Base-by-base conservation (phyloP, 1,140 invertebrate genomes). In the Drosophila pruinosa region DNA sequence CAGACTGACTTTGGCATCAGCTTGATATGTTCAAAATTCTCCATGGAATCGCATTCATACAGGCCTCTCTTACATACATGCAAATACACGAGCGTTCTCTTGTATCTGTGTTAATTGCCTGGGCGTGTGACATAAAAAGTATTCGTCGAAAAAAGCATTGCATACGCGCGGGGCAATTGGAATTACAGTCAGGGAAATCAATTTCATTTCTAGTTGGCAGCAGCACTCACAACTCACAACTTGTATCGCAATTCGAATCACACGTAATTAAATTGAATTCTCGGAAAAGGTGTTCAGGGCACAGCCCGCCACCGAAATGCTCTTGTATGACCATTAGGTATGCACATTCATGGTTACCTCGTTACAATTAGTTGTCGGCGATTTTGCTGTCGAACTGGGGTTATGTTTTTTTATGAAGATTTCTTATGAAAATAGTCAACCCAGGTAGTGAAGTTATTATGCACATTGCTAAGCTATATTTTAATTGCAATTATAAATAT, bases 81-180 rank as follows among this genome's bases (percentile, higher is more conserved):
- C 61, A 64, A 62, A 45, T 71, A 71, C 26, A 57, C 34, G 10
- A 36, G n/a, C 4, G 1, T 38, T 17, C 38, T 22, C 1, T 4
- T 15, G 12, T 52, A 76, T 80, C 77, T 69, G 65, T 81, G 77
- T 81, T 85, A 85, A 85, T 85, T 86, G 81, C 77, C 73, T 38
- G 15, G 45, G 39, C 56, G 74, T 78, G 58, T 45, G 59, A 50
- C 71, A 80, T 67, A 62, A 74, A 67, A 67, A 71, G 21, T 45
- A 22, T 24, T 45, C 43, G 1, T 6, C 21, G 45, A 12, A 67
- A 34, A 80, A 54, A 36, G 15, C 68, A 63, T 65, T 68, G 63
- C 72, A 83, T 75, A 65, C 56, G 43, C 50, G 12, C 59, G 41
- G 53, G 43, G 38, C 68, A 56, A 28, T 47, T 65, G 4, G 38